phyloP scores from a whole-genome alignment of 2,888 invertebrate genomes.

The Trachelus troglodyta region DNA sequence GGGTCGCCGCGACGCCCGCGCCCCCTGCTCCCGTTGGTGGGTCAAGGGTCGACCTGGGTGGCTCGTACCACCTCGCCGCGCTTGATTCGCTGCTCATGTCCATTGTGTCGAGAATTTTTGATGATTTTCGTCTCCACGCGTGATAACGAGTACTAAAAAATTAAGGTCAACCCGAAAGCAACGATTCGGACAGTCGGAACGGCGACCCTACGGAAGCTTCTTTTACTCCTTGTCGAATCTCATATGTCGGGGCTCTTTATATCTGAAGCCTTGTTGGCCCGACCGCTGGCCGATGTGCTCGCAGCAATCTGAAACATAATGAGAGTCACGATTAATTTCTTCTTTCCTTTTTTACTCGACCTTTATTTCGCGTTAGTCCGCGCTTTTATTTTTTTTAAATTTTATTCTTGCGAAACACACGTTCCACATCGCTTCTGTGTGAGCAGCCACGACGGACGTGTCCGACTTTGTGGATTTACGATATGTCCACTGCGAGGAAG shows the following conservation, averaged over 20 bases:
- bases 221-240: neutral
- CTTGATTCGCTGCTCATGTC: slow-evolving; percentile 66
- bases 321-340: neutral
- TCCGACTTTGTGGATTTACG: neutral
- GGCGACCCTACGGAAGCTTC: neutral
- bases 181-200: neutral
- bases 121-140: slow-evolving; percentile 21
- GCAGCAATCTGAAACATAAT: neutral
- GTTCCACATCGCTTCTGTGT: neutral
- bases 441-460: neutral
- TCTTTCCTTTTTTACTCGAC: neutral
- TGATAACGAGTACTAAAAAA: neutral
- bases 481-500: neutral
- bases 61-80: slow-evolving; percentile 65
- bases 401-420: neutral
- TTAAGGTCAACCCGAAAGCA: neutral
- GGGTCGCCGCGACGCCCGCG: slow-evolving; percentile 45
- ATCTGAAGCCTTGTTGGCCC: neutral
- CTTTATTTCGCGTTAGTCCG: no score
- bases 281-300: neutral
- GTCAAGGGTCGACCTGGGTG: slow-evolving; percentile 60
- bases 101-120: slow-evolving; percentile 59
- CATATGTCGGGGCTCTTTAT: neutral
- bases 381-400: neutral
- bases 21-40: slow-evolving; percentile 54